Conservation (phyloP, 2,797 vertebrate genomes). For the Malurus leucopterus region DNA sequence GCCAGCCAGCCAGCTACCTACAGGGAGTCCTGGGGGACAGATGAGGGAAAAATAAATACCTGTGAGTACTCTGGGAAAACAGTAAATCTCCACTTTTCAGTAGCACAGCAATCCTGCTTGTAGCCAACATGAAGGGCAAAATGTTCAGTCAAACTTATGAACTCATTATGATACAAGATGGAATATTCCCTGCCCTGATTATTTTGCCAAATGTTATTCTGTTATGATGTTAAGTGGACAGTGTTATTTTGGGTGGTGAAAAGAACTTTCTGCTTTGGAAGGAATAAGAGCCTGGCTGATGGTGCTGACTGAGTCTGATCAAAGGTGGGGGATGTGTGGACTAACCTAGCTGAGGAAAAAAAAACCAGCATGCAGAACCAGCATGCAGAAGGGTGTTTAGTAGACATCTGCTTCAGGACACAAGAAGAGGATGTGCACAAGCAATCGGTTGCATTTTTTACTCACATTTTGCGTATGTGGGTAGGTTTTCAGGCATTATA, state of each 20-base stretch:
- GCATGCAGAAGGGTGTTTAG: background rate
- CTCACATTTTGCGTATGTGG: background rate
- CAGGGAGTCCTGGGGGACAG: background rate
- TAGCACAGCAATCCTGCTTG: background rate
- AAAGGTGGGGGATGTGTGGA: background rate
- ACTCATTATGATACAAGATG: background rate
- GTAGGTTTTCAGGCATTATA: background rate
- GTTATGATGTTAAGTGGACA: background rate
- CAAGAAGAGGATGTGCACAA: background rate
- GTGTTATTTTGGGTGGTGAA: background rate
- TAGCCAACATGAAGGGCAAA: background rate
- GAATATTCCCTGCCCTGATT: slow-evolving; percentile 2
- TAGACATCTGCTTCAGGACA: background rate
- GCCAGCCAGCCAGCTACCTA: background rate
- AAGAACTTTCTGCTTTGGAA: background rate
- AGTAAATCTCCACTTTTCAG: background rate
- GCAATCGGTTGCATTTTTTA: background rate
- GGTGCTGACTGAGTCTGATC: fast-evolving
- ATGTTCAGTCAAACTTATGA: background rate
- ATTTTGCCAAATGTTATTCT: background rate
- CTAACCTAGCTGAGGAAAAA: background rate
- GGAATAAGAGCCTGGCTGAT: background rate
- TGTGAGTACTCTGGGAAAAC: background rate
- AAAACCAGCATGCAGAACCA: background rate
- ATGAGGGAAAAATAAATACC: background rate